Evolutionary conservation across 2,888 invertebrate species (phyloP).

Genomic region (Anagyrus pseudococci): DNA sequence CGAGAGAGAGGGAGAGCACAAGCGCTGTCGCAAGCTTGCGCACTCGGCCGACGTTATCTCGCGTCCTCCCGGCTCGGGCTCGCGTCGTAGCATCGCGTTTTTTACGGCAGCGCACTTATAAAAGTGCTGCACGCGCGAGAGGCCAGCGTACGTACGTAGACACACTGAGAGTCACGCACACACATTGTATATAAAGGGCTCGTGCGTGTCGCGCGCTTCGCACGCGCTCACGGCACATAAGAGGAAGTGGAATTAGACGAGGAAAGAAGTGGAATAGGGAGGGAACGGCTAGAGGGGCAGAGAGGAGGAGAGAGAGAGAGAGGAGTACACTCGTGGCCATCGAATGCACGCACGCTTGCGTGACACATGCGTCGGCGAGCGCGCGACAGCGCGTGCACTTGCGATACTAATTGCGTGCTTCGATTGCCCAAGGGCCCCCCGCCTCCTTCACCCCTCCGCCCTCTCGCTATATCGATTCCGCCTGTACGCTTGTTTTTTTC

Average conservation of each 20-base stretch:
- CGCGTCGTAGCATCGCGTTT: conserved; percentile 16
- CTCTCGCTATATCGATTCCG: neutral
- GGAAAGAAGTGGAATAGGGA: neutral
- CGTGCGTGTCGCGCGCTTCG: neutral
- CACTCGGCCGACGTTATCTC: too few relatives aligned
- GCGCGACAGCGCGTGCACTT: conserved; percentile 17
- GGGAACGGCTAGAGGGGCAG: neutral
- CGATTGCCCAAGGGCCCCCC: conserved; percentile 39
- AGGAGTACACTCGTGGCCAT: neutral
- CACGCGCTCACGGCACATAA: neutral
- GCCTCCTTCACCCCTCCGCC: conserved; percentile 14
- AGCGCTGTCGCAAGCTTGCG: conserved; percentile 22
- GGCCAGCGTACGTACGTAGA: neutral
- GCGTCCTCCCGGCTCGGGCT: too few relatives aligned
- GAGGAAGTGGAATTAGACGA: too few relatives aligned
- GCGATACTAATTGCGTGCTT: conserved; percentile 44
- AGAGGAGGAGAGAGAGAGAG: too few relatives aligned
- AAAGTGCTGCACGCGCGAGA: conserved; percentile 8
- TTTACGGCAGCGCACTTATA: conserved; percentile 18
- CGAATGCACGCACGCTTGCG: neutral
- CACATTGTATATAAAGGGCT: conserved; percentile 1
- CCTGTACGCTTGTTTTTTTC: neutral
- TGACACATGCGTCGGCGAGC: conserved; percentile 33
- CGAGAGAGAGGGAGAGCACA: too few relatives aligned
- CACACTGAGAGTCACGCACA: neutral